Percentiles rank a stretch among this genome's conserved stretches.
Evolutionary conservation across 2,888 invertebrate genomes (phyloP).

Genomic region (Drosophila bunnanda): DNA sequence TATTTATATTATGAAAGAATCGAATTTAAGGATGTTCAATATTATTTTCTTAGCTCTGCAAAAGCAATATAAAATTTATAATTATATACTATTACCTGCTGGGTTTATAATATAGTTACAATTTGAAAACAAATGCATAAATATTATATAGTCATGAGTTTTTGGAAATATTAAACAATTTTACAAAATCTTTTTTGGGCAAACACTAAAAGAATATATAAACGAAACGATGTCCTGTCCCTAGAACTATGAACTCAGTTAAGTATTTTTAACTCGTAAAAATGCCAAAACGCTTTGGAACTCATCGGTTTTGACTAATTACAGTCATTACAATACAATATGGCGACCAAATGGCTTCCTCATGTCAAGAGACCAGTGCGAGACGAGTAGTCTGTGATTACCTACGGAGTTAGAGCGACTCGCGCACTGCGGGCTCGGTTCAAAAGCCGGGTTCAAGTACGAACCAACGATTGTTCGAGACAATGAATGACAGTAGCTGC

Average conservation of each 20-base stretch:
- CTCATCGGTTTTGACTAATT: constrained; percentile 40
- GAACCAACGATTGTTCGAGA: constrained; percentile 55
- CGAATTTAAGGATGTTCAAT: neutral
- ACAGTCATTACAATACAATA: constrained; percentile 51
- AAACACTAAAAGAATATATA: neutral
- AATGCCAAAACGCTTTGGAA: neutral
- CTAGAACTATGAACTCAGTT: neutral
- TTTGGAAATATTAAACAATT: neutral
- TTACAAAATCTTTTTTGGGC: neutral
- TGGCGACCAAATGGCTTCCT: constrained; percentile 49
- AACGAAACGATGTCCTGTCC: neutral
- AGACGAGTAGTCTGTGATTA: constrained; percentile 59
- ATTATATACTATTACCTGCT: too few species aligned
- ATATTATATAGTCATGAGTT: too few species aligned
- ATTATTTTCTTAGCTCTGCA: neutral
- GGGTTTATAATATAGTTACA: too few species aligned
- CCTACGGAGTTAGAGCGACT: constrained; percentile 48
- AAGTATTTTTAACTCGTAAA: neutral
- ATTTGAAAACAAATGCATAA: neutral
- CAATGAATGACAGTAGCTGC: constrained; percentile 41
- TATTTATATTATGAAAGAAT: too few species aligned
- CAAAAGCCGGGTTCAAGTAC: constrained; percentile 67
- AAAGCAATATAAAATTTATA: neutral
- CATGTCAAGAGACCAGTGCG: constrained; percentile 44
- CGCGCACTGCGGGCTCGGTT: constrained; percentile 40